Evolutionary conservation across 2,797 vertebrate species (phyloP).

Genomic region (Platyrinchus mystaceus): DNA sequence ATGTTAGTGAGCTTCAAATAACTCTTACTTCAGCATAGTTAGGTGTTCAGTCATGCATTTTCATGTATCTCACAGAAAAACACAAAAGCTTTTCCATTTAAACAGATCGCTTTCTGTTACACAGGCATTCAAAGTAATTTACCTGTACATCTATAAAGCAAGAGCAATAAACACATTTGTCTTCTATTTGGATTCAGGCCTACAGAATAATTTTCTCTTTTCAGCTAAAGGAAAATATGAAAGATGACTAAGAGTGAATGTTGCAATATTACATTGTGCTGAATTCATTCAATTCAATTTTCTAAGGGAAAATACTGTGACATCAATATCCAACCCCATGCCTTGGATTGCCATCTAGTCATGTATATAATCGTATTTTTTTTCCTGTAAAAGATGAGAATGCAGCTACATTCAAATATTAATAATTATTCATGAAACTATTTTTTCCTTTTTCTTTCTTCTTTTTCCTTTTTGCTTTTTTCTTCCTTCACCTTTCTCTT

Average conservation of each 20-base stretch:
- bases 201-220: not conserved
- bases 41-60: not conserved
- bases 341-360: not conserved
- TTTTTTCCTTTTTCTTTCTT: not conserved
- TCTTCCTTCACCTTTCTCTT: not conserved
- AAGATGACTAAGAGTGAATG: not conserved
- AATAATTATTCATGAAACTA: not conserved
- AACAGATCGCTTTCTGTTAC: not conserved
- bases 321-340: not conserved
- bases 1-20: not conserved
- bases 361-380: not conserved
- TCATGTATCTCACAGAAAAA: not conserved
- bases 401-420: not conserved
- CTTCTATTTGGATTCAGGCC: not conserved
- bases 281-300: not conserved
- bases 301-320: conserved; percentile 32
- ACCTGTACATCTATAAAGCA: not conserved
- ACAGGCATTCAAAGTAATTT: not conserved
- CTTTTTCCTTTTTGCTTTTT: not conserved
- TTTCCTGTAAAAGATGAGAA: not conserved
- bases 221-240: not conserved
- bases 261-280: not conserved
- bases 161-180: not conserved
- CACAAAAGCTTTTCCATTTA: not conserved
- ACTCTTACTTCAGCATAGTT: not conserved